phyloP scores from a whole-genome alignment of 2,113 vertebrate species.

The Megaptera novaeangliae region DNA sequence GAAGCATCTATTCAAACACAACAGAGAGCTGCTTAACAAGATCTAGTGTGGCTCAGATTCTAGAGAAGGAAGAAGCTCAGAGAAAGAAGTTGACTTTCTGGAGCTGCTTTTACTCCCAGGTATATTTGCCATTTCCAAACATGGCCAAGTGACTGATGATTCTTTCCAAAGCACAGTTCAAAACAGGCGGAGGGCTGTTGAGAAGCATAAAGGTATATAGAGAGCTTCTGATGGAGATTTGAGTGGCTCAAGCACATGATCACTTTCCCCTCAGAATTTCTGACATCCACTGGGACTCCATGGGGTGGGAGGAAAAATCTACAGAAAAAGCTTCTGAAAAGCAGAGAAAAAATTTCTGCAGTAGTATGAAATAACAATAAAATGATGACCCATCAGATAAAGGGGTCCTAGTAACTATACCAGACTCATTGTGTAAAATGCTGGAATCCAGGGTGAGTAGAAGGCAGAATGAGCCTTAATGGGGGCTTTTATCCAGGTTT shows the following conservation, averaged over 20 bases:
- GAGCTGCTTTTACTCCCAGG: background rate
- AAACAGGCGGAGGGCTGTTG: background rate
- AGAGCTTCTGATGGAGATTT: background rate
- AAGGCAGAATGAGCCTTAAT: background rate
- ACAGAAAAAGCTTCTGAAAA: background rate
- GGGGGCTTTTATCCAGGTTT: background rate
- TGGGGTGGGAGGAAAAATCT: background rate
- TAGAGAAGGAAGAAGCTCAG: background rate
- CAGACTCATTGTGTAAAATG: background rate
- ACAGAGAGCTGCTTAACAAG: background rate
- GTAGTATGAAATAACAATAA: background rate
- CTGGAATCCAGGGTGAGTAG: rapidly evolving
- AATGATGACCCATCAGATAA: background rate
- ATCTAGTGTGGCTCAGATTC: background rate
- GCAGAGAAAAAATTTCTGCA: background rate
- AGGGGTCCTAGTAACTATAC: background rate
- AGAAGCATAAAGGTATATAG: background rate
- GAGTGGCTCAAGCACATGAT: background rate
- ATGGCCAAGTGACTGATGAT: background rate
- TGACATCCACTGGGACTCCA: background rate
- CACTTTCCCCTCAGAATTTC: background rate
- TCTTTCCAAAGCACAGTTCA: background rate
- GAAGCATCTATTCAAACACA: background rate
- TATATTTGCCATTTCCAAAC: background rate
- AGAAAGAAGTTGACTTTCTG: background rate